phyloP scores from a whole-genome alignment of 2,113 vertebrate species.

The Prionailurus bengalensis region DNA sequence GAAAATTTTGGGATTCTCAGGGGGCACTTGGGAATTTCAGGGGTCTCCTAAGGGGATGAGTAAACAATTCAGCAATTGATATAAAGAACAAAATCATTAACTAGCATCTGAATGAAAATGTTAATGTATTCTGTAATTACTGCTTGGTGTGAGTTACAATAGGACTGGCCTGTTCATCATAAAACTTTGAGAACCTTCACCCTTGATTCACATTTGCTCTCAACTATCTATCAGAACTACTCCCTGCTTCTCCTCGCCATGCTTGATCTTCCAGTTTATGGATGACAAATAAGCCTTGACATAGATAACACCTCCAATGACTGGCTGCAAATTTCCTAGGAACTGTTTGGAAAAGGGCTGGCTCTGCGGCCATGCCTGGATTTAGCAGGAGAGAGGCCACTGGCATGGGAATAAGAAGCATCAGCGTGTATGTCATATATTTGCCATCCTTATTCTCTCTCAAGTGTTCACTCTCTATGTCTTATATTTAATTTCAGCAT shows the following conservation, averaged over 20 bases:
- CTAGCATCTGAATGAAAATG: not conserved
- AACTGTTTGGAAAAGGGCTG: not conserved
- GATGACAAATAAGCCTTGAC: not conserved
- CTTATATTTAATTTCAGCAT: not conserved
- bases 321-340: not conserved
- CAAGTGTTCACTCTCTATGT: not conserved
- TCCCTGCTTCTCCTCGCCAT: not conserved
- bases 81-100: not conserved
- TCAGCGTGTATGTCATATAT: rapidly evolving
- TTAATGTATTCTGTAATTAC: not conserved
- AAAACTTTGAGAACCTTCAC: not conserved
- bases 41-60: not conserved
- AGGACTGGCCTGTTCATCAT: not conserved
- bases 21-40: not conserved
- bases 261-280: not conserved
- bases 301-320: not conserved
- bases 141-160: not conserved
- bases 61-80: not conserved
- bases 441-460: not conserved
- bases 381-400: not conserved
- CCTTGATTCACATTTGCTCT: not conserved
- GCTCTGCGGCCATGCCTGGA: not conserved
- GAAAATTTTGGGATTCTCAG: constrained; percentile 36
- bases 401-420: not conserved
- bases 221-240: not conserved